Conservation (phyloP, 2,113 vertebrate species). For the Syngnathus floridae region DNA sequence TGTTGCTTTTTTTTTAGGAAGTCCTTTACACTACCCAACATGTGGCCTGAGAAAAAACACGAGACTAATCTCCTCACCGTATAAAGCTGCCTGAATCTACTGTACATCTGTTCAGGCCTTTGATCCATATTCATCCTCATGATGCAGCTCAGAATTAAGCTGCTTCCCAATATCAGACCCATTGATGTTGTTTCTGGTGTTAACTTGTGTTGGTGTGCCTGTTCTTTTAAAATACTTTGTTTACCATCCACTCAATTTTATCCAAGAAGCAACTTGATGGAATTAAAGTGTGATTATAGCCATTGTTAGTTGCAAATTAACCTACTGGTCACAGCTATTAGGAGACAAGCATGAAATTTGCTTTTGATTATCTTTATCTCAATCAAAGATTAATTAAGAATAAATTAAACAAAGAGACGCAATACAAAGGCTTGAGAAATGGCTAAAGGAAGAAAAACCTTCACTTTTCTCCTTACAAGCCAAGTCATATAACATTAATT, state of each 20-base stretch:
- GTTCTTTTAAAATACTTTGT: slow-evolving; percentile 10
- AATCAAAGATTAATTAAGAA: too few species aligned
- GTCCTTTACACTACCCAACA: slow-evolving; percentile 20
- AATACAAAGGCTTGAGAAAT: too few species aligned
- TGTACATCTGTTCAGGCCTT: slow-evolving; percentile 57
- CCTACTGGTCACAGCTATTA: not conserved
- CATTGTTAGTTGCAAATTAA: not conserved
- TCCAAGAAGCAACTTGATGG: not conserved
- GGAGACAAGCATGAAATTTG: not conserved
- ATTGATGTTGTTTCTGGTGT: slow-evolving; percentile 12
- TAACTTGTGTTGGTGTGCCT: not conserved
- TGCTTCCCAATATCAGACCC: slow-evolving; percentile 17
- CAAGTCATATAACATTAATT: too few species aligned
- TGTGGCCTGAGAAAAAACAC: slow-evolving; percentile 23
- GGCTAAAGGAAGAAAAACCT: too few species aligned
- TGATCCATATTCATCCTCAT: slow-evolving; percentile 52
- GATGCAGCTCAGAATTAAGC: slow-evolving; percentile 38
- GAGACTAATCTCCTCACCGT: slow-evolving; percentile 51
- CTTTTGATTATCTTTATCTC: too few species aligned
- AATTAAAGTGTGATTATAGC: not conserved
- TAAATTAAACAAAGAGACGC: too few species aligned
- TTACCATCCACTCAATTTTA: not conserved
- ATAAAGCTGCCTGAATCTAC: slow-evolving; percentile 33
- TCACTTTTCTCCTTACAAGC: too few species aligned
- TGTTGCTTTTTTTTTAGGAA: slow-evolving; percentile 22